Conservation (phyloP, 2,888 invertebrate genomes). For the Fragum fragum region DNA sequence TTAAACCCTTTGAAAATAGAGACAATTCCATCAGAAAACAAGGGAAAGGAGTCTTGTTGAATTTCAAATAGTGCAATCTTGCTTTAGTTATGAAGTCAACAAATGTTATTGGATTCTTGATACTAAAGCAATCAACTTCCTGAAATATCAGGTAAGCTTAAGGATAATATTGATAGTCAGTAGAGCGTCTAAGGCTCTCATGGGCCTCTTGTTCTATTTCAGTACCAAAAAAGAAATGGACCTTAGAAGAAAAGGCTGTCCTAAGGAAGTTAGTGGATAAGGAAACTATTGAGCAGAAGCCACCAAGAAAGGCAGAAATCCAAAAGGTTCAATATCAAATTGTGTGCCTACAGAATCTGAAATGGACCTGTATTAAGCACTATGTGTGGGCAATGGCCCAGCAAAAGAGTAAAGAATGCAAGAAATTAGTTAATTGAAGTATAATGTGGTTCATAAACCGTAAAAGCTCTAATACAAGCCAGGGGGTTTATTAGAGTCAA, state of each 20-base stretch:
- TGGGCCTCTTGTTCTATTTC: slow-evolving; percentile 7
- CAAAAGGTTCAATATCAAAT: not conserved
- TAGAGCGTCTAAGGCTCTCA: not conserved
- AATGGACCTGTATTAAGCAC: slow-evolving; percentile 20
- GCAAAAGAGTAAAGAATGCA: slow-evolving; percentile 10
- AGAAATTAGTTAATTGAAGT: not conserved
- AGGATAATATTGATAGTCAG: no score
- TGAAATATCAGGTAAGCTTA: no score
- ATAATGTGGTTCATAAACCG: not conserved
- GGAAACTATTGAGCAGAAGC: not conserved
- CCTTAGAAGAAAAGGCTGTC: slow-evolving; percentile 7
- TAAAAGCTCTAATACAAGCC: not conserved
- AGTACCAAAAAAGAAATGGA: slow-evolving; percentile 19
- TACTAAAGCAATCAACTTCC: no score
- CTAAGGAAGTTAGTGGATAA: not conserved
- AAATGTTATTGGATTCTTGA: no score
- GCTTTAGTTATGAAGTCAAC: not conserved
- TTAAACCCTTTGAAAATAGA: no score
- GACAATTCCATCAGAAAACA: not conserved
- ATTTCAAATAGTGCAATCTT: not conserved
- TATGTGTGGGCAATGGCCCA: slow-evolving; percentile 29
- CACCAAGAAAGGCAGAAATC: slow-evolving; percentile 21
- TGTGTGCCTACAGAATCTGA: not conserved
- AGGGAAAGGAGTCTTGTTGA: not conserved
- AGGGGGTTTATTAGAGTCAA: no score